A percentile compares a stretch with the other conserved stretches of the same genome.
Conservation (phyloP, 2,797 vertebrate species). For the Enteromius viviparus region DNA sequence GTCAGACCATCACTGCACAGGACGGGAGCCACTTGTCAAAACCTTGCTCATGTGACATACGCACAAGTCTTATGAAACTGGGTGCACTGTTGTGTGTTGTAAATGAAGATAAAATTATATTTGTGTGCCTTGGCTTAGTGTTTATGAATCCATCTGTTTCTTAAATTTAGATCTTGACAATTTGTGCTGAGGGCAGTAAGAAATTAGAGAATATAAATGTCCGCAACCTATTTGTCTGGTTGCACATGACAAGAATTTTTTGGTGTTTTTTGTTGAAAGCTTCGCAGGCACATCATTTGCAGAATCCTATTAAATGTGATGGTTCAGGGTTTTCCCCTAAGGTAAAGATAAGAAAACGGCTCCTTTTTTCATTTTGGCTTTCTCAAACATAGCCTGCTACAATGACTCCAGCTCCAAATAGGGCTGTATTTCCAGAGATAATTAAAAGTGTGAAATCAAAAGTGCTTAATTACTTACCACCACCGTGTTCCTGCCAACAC, state of each 20-base stretch:
- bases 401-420: constrained; percentile 1
- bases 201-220: background rate
- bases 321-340: background rate
- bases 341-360: constrained; percentile 10
- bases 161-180: background rate
- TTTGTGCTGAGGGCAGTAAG: background rate
- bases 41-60: constrained; percentile 38
- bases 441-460: constrained; percentile 21
- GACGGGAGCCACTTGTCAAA: constrained; percentile 19
- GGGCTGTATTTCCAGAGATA: background rate
- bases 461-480: constrained; percentile 8
- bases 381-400: background rate
- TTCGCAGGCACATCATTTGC: background rate
- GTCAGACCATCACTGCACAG: constrained; percentile 13
- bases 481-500: background rate
- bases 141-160: background rate
- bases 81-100: background rate
- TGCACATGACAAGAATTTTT: background rate
- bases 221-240: background rate
- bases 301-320: constrained; percentile 18
- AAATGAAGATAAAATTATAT: constrained; percentile 5
- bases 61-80: constrained; percentile 13
- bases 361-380: background rate
- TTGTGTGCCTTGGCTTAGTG: background rate
- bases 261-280: background rate